Conservation (phyloP, 2,113 vertebrate genomes). For the Picathartes gymnocephalus region DNA sequence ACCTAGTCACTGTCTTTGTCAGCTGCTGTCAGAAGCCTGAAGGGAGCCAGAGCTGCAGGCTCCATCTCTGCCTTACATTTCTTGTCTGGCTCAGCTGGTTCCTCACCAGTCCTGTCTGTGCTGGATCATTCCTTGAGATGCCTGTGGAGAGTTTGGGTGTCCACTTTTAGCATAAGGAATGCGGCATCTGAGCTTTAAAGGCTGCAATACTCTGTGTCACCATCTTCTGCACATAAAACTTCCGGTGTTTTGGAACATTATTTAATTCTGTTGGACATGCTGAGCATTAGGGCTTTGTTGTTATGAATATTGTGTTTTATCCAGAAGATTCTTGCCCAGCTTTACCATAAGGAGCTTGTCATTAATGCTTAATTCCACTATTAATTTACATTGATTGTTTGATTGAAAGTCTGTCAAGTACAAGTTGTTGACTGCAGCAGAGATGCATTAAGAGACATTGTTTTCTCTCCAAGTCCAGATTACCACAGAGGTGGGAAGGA, state of each 20-base stretch:
- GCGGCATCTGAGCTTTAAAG: not conserved
- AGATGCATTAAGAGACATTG: not conserved
- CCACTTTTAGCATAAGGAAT: not conserved
- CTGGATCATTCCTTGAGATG: not conserved
- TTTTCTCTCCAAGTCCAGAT: not conserved
- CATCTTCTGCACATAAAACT: not conserved
- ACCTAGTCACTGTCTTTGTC: not conserved
- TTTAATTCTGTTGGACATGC: not conserved
- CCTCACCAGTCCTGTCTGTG: not conserved
- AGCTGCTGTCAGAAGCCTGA: not conserved
- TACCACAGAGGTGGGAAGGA: not conserved
- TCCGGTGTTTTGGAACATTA: not conserved
- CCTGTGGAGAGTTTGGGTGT: not conserved
- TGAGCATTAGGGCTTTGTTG: not conserved
- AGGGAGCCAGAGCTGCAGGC: not conserved
- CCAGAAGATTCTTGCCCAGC: not conserved
- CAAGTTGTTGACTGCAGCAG: not conserved
- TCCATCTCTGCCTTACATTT: not conserved
- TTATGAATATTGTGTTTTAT: not conserved
- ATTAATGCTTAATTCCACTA: not conserved
- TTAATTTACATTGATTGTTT: not conserved
- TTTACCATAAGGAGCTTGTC: not conserved
- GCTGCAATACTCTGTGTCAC: not conserved
- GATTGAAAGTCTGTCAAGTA: not conserved
- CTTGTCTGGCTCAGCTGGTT: not conserved